These are phyloP conservation scores for Leptonema lineaticorne DNA, from an alignment of 1,140 invertebrate species.

Conservation along the genomic window DNA sequence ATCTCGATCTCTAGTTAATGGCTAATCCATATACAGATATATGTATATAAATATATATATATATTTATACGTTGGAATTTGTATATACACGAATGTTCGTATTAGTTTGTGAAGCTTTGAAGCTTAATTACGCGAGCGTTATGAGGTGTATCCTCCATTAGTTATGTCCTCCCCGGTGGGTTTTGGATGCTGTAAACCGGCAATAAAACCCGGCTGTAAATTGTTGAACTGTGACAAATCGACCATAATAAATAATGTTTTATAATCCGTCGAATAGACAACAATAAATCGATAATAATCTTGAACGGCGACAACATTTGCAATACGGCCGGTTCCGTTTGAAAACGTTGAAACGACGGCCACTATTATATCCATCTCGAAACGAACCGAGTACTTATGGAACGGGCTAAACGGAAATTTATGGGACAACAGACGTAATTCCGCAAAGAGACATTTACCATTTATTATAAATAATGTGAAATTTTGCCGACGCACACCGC, in stretches of 20 bases:
- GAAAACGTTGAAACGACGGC: background rate
- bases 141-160: conserved; percentile 11
- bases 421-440: background rate
- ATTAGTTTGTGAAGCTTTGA: too few relatives aligned
- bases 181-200: too few relatives aligned
- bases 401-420: conserved; percentile 2
- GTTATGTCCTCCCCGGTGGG: background rate
- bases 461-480: too few relatives aligned
- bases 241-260: conserved; percentile 8
- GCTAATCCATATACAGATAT: too few relatives aligned
- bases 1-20: too few relatives aligned
- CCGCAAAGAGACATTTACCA: background rate
- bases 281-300: conserved; percentile 18
- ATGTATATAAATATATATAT: too few relatives aligned
- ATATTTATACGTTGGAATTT: too few relatives aligned
- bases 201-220: conserved; percentile 12
- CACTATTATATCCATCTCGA: conserved; percentile 2
- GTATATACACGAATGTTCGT: too few relatives aligned
- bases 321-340: background rate
- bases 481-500: too few relatives aligned
- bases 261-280: conserved; percentile 18
- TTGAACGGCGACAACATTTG: background rate
- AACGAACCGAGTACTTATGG: too few relatives aligned
- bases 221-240: conserved; percentile 14
- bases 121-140: background rate